phyloP scores from a whole-genome alignment of 37 sponge, comb jelly and placozoan species.

The Theonella swinhoei region DNA sequence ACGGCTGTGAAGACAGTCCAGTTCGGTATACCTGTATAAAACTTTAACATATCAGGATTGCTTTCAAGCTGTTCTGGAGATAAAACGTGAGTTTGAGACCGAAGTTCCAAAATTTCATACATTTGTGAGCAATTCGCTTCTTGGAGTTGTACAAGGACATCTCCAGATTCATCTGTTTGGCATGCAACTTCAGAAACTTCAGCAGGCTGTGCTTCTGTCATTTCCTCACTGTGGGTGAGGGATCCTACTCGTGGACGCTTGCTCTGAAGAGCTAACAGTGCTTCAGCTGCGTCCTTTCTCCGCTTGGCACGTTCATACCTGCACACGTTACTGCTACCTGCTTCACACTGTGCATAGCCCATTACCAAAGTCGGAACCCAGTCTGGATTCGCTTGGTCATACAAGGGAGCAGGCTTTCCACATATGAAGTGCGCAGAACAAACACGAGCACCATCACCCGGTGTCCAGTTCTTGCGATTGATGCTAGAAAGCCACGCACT shows the following conservation, averaged over 20 bases:
- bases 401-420: not conserved
- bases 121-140: too few species aligned
- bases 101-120: not conserved
- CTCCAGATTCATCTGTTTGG: too few species aligned
- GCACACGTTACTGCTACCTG: not conserved
- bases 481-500: not conserved
- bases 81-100: too few species aligned
- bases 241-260: too few species aligned
- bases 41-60: not conserved
- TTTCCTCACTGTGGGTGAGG: too few species aligned
- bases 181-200: too few species aligned
- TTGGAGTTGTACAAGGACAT: too few species aligned
- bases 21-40: not conserved
- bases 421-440: not conserved
- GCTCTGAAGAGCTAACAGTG: not conserved
- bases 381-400: not conserved
- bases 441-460: not conserved
- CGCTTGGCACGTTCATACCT: not conserved
- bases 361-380: not conserved
- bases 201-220: too few species aligned
- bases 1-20: constrained; percentile 5
- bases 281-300: not conserved
- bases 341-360: not conserved
- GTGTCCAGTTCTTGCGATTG: constrained; percentile 7
- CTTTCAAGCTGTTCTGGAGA: not conserved